Base-by-base conservation (phyloP, 1,140 invertebrate genomes). In the Carposina sasakii region DNA sequence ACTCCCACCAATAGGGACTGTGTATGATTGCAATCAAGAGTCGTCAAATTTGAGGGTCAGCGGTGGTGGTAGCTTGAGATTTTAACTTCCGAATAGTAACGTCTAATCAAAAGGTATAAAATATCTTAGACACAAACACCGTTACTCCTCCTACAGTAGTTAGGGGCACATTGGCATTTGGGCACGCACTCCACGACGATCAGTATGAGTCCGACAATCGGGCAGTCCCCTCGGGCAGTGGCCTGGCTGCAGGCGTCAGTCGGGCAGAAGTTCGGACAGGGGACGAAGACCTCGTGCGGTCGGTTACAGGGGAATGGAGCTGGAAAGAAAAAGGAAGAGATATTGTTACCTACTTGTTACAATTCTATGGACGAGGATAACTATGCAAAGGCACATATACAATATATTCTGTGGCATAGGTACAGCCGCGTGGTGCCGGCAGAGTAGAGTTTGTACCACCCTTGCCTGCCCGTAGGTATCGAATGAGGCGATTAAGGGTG, bases 101-200 rank as follows among this genome's bases (percentile, higher is more conserved):
- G n/a, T n/a, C n/a, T n/a, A n/a, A n/a, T n/a, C n/a, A n/a, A n/a
- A n/a, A n/a, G n/a, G n/a, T n/a, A n/a, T n/a, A n/a, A n/a, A n/a
- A n/a, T n/a, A n/a, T n/a, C n/a, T n/a, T n/a, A n/a, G n/a, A 75
- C 62, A 43, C 71, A 75, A 16, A 43, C 44, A 20, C 63, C 61
- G 17, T 66, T 50, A 4, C 60, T 48, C 21, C 67, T 56, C 57
- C 66, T n/a, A n/a, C n/a, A 76, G 31, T 66, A 65, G 9, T 47
- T 50, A 28, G 61, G 44, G 19, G 48, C 57, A 45, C 72, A 76
- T 4, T 66, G 51, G 28, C 72, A 76, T 9, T 33, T 34, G 1
- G 72, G 72, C 0, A 5, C 26, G 23, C 70, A 76, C 2, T 52
- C 42, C 8, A 69, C 13, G 1, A 58, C 47, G 19, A 71, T 62